These are phyloP conservation scores for Chaetophractus vellerosus DNA, from an alignment of 2,797 vertebrate species.

Conservation along the genomic window DNA sequence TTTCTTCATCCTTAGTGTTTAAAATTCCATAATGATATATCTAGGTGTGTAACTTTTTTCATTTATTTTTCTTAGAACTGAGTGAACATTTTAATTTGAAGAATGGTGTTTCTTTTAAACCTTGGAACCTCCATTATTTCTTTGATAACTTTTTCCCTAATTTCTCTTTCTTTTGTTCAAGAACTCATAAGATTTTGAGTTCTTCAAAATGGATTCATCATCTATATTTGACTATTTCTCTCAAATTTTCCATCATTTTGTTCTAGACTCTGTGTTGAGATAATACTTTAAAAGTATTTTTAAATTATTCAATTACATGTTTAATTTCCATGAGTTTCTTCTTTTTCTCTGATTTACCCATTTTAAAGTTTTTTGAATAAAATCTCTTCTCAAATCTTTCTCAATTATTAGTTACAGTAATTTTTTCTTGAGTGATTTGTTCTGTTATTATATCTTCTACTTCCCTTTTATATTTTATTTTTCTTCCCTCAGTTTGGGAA, in stretches of 20 bases:
- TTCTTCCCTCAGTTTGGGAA: background rate
- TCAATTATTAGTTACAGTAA: background rate
- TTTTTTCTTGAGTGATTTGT: background rate
- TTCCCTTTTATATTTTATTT: background rate
- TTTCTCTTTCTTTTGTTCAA: background rate
- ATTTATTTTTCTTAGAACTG: background rate
- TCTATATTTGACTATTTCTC: background rate
- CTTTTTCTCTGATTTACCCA: background rate
- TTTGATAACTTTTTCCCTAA: constrained; percentile 14
- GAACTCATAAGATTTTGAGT: background rate
- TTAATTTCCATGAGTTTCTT: background rate
- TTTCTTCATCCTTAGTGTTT: background rate
- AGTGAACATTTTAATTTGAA: background rate
- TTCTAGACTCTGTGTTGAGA: background rate
- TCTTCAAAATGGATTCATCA: background rate
- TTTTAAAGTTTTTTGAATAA: background rate
- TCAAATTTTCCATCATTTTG: background rate
- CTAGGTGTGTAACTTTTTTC: background rate
- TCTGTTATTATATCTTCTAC: background rate
- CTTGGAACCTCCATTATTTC: constrained; percentile 38
- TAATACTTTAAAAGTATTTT: background rate
- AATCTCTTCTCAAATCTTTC: background rate
- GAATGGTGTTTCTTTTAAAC: background rate
- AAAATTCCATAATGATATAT: background rate
- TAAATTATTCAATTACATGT: background rate